These are phyloP conservation scores for Drosophila elegans DNA, from an alignment of 1,140 invertebrate genomes.

Conservation along the genomic window DNA sequence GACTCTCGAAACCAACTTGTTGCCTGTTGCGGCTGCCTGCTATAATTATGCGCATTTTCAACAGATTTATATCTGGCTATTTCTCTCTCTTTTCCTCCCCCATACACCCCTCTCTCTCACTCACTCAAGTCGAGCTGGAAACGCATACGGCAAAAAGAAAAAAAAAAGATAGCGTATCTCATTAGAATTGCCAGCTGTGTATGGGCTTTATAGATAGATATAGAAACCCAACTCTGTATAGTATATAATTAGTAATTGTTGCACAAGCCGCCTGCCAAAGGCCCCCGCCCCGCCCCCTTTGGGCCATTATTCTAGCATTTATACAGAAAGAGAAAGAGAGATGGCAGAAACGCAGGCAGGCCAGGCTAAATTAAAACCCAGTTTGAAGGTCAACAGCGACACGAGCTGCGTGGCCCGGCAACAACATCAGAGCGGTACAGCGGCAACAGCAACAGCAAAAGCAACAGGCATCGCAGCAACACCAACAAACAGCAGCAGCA, in stretches of 20 bases:
- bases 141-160: conserved; percentile 50
- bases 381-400: conserved; percentile 77
- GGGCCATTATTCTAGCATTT: conserved; percentile 63
- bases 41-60: conserved; percentile 83
- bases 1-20: conserved; percentile 40
- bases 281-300: conserved; percentile 7
- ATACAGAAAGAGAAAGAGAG: conserved; percentile 39
- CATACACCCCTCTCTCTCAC: conserved; percentile 3
- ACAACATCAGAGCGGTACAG: conserved; percentile 34
- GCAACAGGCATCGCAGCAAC: background rate
- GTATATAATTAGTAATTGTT: conserved; percentile 83
- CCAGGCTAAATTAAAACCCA: conserved; percentile 78
- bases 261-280: conserved; percentile 72
- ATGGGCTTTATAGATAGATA: conserved; percentile 53
- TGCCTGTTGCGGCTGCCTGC: conserved; percentile 44
- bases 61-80: conserved; percentile 76
- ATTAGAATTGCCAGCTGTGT: conserved; percentile 74
- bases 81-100: background rate
- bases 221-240: conserved; percentile 52
- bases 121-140: conserved; percentile 34
- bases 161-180: conserved; percentile 72
- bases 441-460: conserved; percentile 10
- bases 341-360: conserved; percentile 66
- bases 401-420: conserved; percentile 77
- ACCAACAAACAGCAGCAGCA: conserved; percentile 15